These are phyloP conservation scores for Eumaeus atala DNA, from an alignment of 1,140 invertebrate genomes.

Conservation along the genomic window DNA sequence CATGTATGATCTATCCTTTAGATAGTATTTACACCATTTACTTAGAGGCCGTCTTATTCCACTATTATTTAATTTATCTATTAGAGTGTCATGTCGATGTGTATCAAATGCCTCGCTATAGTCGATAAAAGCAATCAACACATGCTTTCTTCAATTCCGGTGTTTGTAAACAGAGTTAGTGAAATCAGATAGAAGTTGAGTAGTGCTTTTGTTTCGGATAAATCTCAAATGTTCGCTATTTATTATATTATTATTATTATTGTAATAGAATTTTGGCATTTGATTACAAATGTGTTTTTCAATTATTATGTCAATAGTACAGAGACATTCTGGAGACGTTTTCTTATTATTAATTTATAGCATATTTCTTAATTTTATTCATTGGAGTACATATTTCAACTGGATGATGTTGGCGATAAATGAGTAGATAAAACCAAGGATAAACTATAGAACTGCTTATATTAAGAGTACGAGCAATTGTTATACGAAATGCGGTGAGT, in stretches of 20 bases:
- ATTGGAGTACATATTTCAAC: no score
- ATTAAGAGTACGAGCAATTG: no score
- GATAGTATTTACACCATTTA: slow-evolving; percentile 4
- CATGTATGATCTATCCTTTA: not conserved
- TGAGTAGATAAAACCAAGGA: no score
- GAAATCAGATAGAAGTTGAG: slow-evolving; percentile 1
- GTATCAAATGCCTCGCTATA: not conserved
- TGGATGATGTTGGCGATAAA: no score
- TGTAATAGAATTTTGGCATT: not conserved
- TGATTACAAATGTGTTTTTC: not conserved
- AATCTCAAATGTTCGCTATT: not conserved
- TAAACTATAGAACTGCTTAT: no score
- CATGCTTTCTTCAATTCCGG: not conserved
- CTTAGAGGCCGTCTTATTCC: not conserved
- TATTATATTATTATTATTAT: no score
- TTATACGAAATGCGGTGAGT: no score
- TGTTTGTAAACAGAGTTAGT: not conserved
- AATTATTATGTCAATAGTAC: not conserved
- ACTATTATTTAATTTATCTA: not conserved
- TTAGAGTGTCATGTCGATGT: not conserved
- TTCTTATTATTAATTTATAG: no score
- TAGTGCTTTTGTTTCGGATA: not conserved
- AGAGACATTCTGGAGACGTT: no score
- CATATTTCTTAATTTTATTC: no score
- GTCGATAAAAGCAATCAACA: not conserved